Evolutionary conservation across 2,888 invertebrate genomes (phyloP), one percentile per base, ranked within the genome.

Genomic region (Trachelus iudaicus): DNA sequence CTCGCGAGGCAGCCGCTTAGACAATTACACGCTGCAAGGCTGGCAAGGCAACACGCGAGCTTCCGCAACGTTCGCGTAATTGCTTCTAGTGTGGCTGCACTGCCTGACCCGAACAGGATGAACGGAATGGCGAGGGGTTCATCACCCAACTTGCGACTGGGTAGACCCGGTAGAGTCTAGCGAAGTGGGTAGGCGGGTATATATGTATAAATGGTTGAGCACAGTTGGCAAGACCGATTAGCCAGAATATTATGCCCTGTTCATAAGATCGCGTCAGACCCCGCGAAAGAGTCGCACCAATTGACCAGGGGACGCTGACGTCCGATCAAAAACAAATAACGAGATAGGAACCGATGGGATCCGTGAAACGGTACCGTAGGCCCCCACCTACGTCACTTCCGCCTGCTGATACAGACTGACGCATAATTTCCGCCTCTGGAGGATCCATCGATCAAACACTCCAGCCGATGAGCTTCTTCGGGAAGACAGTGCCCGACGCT

Each of bases 381-480:
- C 85, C 85, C 85, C 86, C 85, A 30, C 87, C 86, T 85, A 30
- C 87, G 88, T 88, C 86, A 87, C 88, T 90, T 90, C 87, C 88
- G 87, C 83, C 15, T 85, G 86, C 86, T 85, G 82, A 87, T 90
- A 91, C 89, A 88, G 89, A 87, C 90, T 90, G 91, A 91, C 91
- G 91, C 90, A 90, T 91, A 91, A 91, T 91, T 91, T 91, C 91
- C 91, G 90, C 88, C 86, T 86, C 85, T 83, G 81, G 85, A 84
- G 85, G 87, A 91, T 90, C 89, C 90, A 91, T 91, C 91, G 91
- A 91, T 91, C 91, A 91, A 91, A 91, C 91, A 90, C 82, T 89
- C 80, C 81, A 81, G 82, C 80, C 79, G 81, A 83, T 81, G 83
- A 82, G 85, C 79, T 81, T 81, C 81, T 80, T 75, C 40, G 40